These are phyloP conservation scores for Lasaia peninsularis DNA, from an alignment of 1,140 invertebrate species.

Conservation along the genomic window DNA sequence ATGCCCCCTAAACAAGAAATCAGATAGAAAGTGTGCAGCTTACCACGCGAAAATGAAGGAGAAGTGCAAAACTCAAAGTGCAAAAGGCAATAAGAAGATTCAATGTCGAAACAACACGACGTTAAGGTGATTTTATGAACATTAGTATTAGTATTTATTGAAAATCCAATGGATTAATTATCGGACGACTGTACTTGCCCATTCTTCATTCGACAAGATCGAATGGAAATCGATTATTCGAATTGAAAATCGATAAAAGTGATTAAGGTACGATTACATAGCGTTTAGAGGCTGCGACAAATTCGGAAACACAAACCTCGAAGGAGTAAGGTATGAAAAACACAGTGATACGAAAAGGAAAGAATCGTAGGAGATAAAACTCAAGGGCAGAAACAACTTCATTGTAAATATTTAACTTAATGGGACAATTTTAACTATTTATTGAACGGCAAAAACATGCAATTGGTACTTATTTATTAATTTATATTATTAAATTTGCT, in stretches of 20 bases:
- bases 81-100: slow-evolving; percentile 31
- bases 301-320: slow-evolving; percentile 45
- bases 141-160: slow-evolving; percentile 32
- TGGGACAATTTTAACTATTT: slow-evolving; percentile 30
- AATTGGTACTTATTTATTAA: slow-evolving; percentile 62
- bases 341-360: neutral
- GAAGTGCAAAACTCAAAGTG: slow-evolving; percentile 28
- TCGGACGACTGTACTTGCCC: slow-evolving; percentile 46
- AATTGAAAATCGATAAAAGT: slow-evolving; percentile 46
- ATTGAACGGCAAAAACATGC: slow-evolving; percentile 39
- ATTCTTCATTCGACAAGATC: slow-evolving; percentile 37
- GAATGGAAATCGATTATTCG: slow-evolving; percentile 40
- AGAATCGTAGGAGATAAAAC: neutral
- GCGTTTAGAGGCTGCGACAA: slow-evolving; percentile 59
- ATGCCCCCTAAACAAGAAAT: slow-evolving; percentile 51
- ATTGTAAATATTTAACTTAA: slow-evolving; percentile 3
- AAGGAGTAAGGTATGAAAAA: slow-evolving; percentile 42
- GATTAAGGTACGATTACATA: slow-evolving; percentile 56
- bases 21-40: slow-evolving; percentile 34
- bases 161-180: slow-evolving; percentile 45
- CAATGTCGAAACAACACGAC: slow-evolving; percentile 32
- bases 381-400: neutral
- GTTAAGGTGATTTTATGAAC: slow-evolving; percentile 18
- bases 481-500: slow-evolving; percentile 44
- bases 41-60: slow-evolving; percentile 48